A percentile compares a stretch with the other conserved stretches of the same genome.
Conservation (phyloP, 2,888 invertebrate species). For the Phaonia tiefii region DNA sequence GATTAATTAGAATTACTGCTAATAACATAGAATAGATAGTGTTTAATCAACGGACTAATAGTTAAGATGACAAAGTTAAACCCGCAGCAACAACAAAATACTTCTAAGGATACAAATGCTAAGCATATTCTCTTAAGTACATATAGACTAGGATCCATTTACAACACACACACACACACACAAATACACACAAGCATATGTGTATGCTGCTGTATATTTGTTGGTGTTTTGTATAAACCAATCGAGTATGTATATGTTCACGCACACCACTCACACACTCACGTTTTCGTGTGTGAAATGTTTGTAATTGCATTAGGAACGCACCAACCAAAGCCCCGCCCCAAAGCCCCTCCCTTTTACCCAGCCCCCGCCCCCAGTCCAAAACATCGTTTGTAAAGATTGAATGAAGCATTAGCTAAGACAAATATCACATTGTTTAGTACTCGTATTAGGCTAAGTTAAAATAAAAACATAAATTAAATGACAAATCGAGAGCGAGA, state of each 20-base stretch:
- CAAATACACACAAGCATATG: too few relatives aligned
- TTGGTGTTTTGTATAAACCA: too few relatives aligned
- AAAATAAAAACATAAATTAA: conserved; percentile 9
- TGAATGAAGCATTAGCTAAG: conserved; percentile 17
- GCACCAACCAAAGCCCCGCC: not conserved
- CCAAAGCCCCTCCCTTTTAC: not conserved
- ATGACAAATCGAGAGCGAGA: conserved; percentile 58
- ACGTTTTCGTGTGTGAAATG: too few relatives aligned
- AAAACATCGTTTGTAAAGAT: not conserved
- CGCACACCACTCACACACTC: not conserved
- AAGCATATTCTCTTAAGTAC: not conserved
- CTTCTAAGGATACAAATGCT: not conserved
- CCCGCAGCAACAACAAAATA: not conserved
- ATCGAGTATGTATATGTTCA: not conserved
- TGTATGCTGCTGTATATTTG: too few relatives aligned
- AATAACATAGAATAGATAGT: not conserved
- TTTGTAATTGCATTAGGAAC: not conserved
- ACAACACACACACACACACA: too few relatives aligned
- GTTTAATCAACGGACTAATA: too few relatives aligned
- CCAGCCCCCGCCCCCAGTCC: not conserved
- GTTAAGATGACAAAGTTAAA: not conserved
- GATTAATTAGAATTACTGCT: conserved; percentile 14
- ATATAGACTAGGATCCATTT: too few relatives aligned
- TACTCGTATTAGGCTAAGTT: conserved; percentile 1
- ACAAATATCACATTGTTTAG: conserved; percentile 40